Evolutionary conservation across 2,888 invertebrate species (phyloP).

Genomic region (Pharmacophagus antenor): DNA sequence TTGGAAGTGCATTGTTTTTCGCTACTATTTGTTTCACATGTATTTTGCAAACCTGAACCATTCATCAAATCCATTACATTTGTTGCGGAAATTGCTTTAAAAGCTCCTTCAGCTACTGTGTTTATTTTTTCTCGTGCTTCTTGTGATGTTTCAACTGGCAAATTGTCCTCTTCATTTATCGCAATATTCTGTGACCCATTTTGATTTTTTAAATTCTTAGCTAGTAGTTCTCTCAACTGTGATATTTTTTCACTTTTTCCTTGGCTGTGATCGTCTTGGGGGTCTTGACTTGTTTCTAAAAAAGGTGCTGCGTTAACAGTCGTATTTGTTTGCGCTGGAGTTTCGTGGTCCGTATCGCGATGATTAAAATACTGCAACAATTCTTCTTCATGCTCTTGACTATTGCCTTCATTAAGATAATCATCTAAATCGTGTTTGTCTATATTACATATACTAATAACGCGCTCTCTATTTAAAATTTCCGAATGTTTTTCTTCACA

Average conservation of each 20-base stretch:
- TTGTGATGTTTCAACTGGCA: slow-evolving; percentile 45
- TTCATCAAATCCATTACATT: slow-evolving; percentile 45
- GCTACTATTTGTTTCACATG: slow-evolving; percentile 42
- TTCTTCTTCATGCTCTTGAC: slow-evolving; percentile 92
- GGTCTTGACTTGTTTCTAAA: slow-evolving; percentile 70
- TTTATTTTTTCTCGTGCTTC: slow-evolving; percentile 48
- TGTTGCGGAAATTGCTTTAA: slow-evolving; percentile 52
- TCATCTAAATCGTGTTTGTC: slow-evolving; percentile 91
- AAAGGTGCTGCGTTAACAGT: slow-evolving; percentile 50
- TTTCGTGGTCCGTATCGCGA: slow-evolving; percentile 53
- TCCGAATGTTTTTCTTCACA: slow-evolving; percentile 76
- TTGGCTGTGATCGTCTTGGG: slow-evolving; percentile 73
- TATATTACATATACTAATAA: slow-evolving; percentile 88
- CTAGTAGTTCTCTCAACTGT: slow-evolving; percentile 86
- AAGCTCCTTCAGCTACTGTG: slow-evolving; percentile 53
- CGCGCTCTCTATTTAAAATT: slow-evolving; percentile 84
- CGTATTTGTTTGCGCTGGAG: slow-evolving; percentile 41
- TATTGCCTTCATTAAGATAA: slow-evolving; percentile 87
- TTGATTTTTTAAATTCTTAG: slow-evolving; percentile 82
- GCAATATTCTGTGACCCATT: slow-evolving; percentile 54
- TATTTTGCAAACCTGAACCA: slow-evolving; percentile 45
- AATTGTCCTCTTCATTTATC: slow-evolving; percentile 46
- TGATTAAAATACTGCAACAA: slow-evolving; percentile 90
- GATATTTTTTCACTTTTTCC: slow-evolving; percentile 85
- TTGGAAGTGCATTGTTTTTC: slow-evolving; percentile 49